These are phyloP conservation scores for Drosophila bifasciata DNA, from an alignment of 1,140 invertebrate species.

Conservation along the genomic window DNA sequence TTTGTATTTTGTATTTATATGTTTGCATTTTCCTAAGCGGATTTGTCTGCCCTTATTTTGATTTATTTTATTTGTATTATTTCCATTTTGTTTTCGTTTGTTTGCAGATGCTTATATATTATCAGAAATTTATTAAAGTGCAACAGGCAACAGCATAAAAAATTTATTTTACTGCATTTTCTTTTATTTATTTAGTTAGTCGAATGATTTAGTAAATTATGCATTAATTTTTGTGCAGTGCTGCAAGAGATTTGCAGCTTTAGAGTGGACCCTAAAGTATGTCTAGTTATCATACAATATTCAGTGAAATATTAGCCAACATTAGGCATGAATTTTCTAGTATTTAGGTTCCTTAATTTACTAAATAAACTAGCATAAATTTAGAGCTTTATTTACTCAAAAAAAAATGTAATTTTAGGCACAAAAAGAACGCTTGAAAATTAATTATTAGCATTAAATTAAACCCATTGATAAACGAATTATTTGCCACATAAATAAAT, in stretches of 20 bases:
- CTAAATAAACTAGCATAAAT: too few species aligned
- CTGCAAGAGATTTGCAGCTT: not conserved
- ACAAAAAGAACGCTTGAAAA: too few species aligned
- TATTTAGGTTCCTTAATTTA: too few species aligned
- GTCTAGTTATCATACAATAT: too few species aligned
- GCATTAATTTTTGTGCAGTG: not conserved
- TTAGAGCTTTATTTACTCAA: too few species aligned
- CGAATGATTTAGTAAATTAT: not conserved
- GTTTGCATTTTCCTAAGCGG: constrained; percentile 29
- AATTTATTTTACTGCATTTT: not conserved
- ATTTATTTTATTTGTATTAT: constrained; percentile 17
- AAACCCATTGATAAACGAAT: too few species aligned
- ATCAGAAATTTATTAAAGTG: constrained; percentile 2
- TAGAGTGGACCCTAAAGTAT: too few species aligned
- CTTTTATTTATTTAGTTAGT: not conserved
- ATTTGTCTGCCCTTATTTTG: constrained; percentile 26
- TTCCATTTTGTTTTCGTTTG: not conserved
- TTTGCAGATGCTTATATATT: constrained; percentile 3
- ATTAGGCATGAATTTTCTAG: too few species aligned
- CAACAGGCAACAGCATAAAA: not conserved
- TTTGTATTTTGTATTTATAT: constrained; percentile 12
- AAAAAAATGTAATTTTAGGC: too few species aligned
- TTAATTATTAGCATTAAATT: too few species aligned
- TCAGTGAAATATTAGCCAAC: too few species aligned
- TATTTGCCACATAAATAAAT: too few species aligned